Conservation (phyloP, 1,140 invertebrate genomes). For the Lepidostoma basale region DNA sequence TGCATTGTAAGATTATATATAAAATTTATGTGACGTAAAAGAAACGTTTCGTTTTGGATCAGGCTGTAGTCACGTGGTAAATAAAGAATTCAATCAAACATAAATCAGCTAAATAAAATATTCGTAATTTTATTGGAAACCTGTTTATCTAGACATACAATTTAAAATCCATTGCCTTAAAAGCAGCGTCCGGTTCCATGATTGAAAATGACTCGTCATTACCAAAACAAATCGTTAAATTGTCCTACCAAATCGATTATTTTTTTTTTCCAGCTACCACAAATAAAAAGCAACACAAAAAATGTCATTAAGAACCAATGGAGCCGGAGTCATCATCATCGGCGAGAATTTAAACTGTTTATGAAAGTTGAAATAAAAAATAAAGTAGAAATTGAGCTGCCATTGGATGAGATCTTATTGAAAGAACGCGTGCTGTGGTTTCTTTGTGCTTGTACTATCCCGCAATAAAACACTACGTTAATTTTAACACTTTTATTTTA, state of each 20-base stretch:
- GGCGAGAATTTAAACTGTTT: neutral
- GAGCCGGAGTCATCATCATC: neutral
- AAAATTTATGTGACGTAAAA: too few species aligned
- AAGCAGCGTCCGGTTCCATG: neutral
- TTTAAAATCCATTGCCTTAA: neutral
- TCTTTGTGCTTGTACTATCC: too few species aligned
- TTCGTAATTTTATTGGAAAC: slow-evolving; percentile 1
- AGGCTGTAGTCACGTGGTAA: too few species aligned
- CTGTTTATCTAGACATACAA: neutral
- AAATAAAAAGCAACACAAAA: slow-evolving; percentile 25
- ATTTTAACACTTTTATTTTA: too few species aligned
- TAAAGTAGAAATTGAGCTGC: neutral
- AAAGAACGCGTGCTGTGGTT: neutral
- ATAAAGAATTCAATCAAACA: too few species aligned
- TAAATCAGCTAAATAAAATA: too few species aligned
- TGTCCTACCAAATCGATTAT: slow-evolving; percentile 45
- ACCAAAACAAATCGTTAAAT: slow-evolving; percentile 44
- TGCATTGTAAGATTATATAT: too few species aligned
- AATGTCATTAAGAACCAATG: slow-evolving; percentile 27
- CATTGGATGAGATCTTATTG: neutral
- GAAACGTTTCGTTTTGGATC: too few species aligned
- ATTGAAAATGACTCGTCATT: slow-evolving; percentile 39
- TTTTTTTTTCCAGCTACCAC: slow-evolving; percentile 27
- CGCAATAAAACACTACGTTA: too few species aligned
- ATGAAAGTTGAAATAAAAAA: slow-evolving; percentile 5